Percentiles rank a stretch among this genome's conserved stretches.
Conservation (phyloP, 2,113 vertebrate species). For the Malurus cyaneus region DNA sequence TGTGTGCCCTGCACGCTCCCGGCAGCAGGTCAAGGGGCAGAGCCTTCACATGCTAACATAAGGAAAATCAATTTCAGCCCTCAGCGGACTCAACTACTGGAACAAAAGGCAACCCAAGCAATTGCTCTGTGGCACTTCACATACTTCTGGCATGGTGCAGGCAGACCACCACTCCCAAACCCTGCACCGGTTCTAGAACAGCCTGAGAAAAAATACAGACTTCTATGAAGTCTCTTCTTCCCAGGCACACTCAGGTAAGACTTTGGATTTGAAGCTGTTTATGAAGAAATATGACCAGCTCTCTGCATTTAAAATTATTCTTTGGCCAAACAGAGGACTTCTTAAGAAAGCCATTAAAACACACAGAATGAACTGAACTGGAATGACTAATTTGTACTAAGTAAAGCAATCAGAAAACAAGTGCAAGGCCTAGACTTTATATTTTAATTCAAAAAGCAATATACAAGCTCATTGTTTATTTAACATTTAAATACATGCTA, state of each 20-base stretch:
- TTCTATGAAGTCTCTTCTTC: not conserved
- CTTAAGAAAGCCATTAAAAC: not conserved
- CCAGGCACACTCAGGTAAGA: not conserved
- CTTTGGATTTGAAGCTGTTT: not conserved
- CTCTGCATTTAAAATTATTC: not conserved
- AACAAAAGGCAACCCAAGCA: conserved; percentile 66
- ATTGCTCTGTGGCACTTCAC: conserved; percentile 58
- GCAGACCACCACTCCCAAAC: conserved; percentile 40
- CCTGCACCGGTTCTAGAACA: not conserved
- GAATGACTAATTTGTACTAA: not conserved
- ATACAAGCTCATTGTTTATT: not conserved
- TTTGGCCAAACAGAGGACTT: not conserved
- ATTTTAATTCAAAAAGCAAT: not conserved
- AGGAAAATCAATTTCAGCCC: conserved; percentile 75
- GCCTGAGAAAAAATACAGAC: not conserved
- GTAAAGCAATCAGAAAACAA: not conserved
- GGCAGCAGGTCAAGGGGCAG: conserved; percentile 29
- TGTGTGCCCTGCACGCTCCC: conserved; percentile 33
- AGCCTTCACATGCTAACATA: conserved; percentile 54
- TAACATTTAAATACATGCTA: not conserved
- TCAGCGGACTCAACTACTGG: conserved; percentile 59
- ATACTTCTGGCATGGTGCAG: conserved; percentile 48
- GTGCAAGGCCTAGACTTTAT: not conserved
- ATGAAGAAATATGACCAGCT: not conserved
- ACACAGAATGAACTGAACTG: not conserved